Evolutionary conservation across 2,113 vertebrate genomes (phyloP).

Genomic region (Campylorhamphus procurvoides): DNA sequence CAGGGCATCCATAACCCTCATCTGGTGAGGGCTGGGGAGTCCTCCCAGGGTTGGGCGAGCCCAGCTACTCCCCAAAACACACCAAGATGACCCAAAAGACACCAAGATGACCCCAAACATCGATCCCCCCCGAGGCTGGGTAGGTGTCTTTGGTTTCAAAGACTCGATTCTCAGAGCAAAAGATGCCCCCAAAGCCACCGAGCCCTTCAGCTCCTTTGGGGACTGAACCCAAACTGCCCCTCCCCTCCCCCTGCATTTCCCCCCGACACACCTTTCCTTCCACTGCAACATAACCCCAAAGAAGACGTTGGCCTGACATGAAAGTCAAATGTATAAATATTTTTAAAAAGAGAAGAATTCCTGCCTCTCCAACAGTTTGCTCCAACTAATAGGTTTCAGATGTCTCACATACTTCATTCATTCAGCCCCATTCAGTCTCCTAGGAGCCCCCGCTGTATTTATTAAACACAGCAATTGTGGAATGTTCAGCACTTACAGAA

Average conservation of each 20-base stretch:
- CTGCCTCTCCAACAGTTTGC: slow-evolving; percentile 78
- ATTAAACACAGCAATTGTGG: slow-evolving; percentile 71
- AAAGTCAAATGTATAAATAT: slow-evolving; percentile 69
- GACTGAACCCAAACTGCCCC: neutral
- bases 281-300: neutral
- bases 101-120: neutral
- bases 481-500: slow-evolving; percentile 62
- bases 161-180: neutral
- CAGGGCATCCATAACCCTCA: neutral
- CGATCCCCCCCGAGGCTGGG: neutral
- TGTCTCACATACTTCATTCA: slow-evolving; percentile 84
- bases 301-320: slow-evolving; percentile 60
- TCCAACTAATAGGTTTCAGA: slow-evolving; percentile 85
- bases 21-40: neutral
- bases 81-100: neutral
- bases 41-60: neutral
- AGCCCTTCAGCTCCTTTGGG: slow-evolving; percentile 28
- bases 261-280: slow-evolving; percentile 62
- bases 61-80: neutral
- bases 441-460: slow-evolving; percentile 82
- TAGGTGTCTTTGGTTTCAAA: neutral
- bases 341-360: slow-evolving; percentile 69
- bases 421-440: slow-evolving; percentile 81
- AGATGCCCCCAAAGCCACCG: neutral
- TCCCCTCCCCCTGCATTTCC: slow-evolving; percentile 53